Percentiles rank a stretch among this genome's conserved stretches.
These are phyloP conservation scores for Aquatica leii DNA, from an alignment of 2,888 invertebrate species.

Conservation along the genomic window DNA sequence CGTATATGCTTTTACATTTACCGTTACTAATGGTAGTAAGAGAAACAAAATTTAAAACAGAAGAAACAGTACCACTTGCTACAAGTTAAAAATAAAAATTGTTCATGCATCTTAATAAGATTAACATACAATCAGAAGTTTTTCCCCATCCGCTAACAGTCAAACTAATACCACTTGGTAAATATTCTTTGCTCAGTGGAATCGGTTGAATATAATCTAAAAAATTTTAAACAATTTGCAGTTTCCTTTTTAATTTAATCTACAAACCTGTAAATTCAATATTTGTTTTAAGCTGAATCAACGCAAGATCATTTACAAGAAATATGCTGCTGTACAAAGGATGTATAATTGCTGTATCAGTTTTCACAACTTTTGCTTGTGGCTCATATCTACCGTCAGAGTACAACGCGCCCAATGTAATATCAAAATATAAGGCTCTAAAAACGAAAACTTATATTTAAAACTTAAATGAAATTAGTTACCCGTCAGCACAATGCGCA, in stretches of 20 bases:
- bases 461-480: neutral
- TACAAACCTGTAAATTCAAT: conserved; percentile 32
- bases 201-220: conserved; percentile 41
- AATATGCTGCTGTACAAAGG: conserved; percentile 22
- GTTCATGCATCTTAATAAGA: neutral
- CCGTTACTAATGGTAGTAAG: conserved; percentile 46
- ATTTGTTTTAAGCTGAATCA: conserved; percentile 33
- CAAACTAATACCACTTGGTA: conserved; percentile 15
- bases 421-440: conserved; percentile 10
- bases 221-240: conserved; percentile 12
- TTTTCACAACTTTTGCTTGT: neutral
- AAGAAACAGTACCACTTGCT: neutral
- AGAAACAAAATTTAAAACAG: conserved; percentile 44
- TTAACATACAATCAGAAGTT: conserved; percentile 38
- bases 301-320: conserved; percentile 42
- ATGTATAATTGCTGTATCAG: conserved; percentile 29
- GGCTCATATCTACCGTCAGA: neutral
- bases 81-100: neutral
- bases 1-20: conserved; percentile 44
- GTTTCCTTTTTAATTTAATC: no score
- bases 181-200: conserved; percentile 31
- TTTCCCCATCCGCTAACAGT: conserved; percentile 48
- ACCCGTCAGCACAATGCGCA: conserved; percentile 24
- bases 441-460: neutral
- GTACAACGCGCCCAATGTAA: conserved; percentile 13